A percentile compares a stretch with the other conserved stretches of the same genome.
Evolutionary conservation across 2,797 vertebrate genomes (phyloP).

Genomic region (Phaenicophaeus curvirostris): DNA sequence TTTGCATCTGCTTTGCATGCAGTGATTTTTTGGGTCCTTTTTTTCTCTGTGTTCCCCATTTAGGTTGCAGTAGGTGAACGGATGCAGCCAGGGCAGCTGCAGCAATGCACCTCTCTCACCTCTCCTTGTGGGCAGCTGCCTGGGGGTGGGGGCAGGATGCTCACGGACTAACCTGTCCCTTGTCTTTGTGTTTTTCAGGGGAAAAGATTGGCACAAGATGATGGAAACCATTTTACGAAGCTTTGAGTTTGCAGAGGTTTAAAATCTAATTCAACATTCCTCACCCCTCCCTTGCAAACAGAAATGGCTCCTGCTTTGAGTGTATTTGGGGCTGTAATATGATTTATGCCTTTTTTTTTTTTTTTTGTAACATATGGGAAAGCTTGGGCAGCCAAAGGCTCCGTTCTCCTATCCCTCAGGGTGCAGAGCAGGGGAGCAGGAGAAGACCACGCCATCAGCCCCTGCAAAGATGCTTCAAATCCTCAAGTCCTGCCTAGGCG

Average conservation of each 20-base stretch:
- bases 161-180: not conserved
- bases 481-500: rapidly evolving
- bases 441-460: not conserved
- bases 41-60: rapidly evolving
- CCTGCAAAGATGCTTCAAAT: not conserved
- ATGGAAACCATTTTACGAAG: rapidly evolving
- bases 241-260: not conserved
- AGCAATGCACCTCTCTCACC: not conserved
- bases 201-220: not conserved
- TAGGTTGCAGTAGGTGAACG: not conserved
- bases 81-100: not conserved
- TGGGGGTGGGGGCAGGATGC: rapidly evolving
- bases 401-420: not conserved
- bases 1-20: rapidly evolving
- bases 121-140: rapidly evolving
- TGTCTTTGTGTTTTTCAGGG: not conserved
- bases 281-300: rapidly evolving
- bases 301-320: not conserved
- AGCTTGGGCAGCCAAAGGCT: not conserved
- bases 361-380: not conserved
- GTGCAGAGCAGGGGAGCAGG: not conserved
- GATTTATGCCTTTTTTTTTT: not conserved
- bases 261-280: not conserved
- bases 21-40: not conserved
- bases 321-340: not conserved